Conservation (phyloP, 35 echinoderm and acorn worm genomes). For the Ptychodera flava region DNA sequence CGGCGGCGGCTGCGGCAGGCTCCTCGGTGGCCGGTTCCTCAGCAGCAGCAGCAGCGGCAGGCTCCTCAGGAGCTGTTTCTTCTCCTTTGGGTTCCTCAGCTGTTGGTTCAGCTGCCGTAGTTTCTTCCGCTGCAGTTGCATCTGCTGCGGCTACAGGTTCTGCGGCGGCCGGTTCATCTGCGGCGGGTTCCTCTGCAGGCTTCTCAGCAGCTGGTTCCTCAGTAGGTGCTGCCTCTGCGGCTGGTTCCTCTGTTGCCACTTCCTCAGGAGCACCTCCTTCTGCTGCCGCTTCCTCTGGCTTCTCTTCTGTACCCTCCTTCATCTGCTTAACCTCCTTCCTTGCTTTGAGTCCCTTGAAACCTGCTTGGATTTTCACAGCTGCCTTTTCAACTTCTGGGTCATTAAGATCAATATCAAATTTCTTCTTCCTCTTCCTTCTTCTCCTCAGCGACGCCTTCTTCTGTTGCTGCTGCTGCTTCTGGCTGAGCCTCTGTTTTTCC, state of each 20-base stretch:
- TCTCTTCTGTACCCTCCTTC: background rate
- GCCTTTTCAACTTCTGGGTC: constrained; percentile 86
- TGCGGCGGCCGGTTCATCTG: background rate
- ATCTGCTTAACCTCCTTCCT: constrained; percentile 43
- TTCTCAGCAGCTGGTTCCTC: background rate
- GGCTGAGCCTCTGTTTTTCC: background rate
- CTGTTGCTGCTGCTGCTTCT: constrained; percentile 9
- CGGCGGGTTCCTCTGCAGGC: background rate
- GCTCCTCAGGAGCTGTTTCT: constrained; percentile 14
- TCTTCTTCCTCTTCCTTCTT: constrained; percentile 61
- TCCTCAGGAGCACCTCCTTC: background rate
- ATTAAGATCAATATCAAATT: constrained; percentile 77
- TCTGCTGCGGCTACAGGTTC: background rate
- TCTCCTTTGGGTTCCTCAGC: background rate
- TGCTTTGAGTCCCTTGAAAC: constrained; percentile 65
- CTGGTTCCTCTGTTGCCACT: background rate
- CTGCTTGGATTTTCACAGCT: constrained; percentile 77
- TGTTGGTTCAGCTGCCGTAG: background rate
- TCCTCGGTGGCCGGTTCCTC: too few species aligned
- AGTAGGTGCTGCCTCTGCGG: background rate
- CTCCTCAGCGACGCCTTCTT: background rate
- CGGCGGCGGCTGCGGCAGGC: too few species aligned
- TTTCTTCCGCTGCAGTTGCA: background rate
- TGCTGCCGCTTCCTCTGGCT: background rate
- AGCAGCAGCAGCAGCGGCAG: too few species aligned